Base-by-base conservation (phyloP, 2,113 vertebrate genomes). In the Himantopus leucocephalus region DNA sequence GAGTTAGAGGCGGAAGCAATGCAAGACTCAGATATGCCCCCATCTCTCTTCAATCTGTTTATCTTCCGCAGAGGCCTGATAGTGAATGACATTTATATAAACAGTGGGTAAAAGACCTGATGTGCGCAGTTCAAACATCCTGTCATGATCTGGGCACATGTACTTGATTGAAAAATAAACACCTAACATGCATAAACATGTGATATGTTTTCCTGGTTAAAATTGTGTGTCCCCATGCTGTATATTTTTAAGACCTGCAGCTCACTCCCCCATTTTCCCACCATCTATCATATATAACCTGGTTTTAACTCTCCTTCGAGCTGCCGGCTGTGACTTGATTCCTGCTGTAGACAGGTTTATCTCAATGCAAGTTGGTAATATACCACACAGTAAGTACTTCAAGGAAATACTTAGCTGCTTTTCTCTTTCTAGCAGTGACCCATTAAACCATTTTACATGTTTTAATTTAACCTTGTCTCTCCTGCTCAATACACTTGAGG, bases 71-170 rank as follows among this genome's bases (percentile, higher is more conserved):
- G 66, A 71, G 67, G 64, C 72, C 95, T 78, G 96, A 90, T 94
- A 93, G 73, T 97, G 96, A 98, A 64, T 96, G 97, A 96, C 95
- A 77, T 72, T 95, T 90, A 50, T 76, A 94, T 97, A 98, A 98
- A 96, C 97, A 98, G 90, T 72, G 90, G 62, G 78, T 77, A 62
- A 48, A 70, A 94, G 95, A 92, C 96, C 88, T 92, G 95, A 97
- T 95, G 93, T 96, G 74, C 88, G 47, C 78, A 87, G 93, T 87
- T 97, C 96, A 96, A 97, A 97, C 96, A 97, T 97, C 97, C 94
- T 98, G 96, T 94, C 95, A 14, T 78, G 92, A 79, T 90, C 90
- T 72, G 73, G 93, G 88, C 81, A 91, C 88, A 50, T 85, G 92
- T 50, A 90, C 92, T 92, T 90, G 78, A 78, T 62, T 88, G 90